Percentiles rank a stretch among this genome's conserved stretches.
These are phyloP conservation scores for Paramisgurnus dabryanus DNA, from an alignment of 2,113 vertebrate species.

Conservation along the genomic window DNA sequence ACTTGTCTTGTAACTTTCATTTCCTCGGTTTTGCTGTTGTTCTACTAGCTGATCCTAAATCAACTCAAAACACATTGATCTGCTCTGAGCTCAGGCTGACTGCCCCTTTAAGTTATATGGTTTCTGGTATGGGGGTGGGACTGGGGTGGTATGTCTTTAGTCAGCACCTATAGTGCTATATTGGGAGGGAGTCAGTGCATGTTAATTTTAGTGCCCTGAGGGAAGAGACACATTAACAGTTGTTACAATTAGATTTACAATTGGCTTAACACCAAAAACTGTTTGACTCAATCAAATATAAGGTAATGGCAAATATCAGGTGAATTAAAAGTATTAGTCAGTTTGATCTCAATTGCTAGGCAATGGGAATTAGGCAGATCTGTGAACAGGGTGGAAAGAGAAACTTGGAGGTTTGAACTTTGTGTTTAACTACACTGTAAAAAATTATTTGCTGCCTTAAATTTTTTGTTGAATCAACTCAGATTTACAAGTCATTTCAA, in stretches of 20 bases:
- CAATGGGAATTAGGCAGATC: background rate
- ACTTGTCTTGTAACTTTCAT: background rate
- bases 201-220: conserved; percentile 70
- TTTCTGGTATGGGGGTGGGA: conserved; percentile 55
- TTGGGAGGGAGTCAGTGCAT: conserved; percentile 57
- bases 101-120: conserved; percentile 50
- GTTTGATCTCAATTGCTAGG: background rate
- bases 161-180: conserved; percentile 67
- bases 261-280: conserved; percentile 1
- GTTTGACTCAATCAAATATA: background rate
- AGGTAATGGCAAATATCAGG: background rate
- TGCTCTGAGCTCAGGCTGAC: conserved; percentile 19
- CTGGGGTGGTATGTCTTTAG: conserved; percentile 64
- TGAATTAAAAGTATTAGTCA: background rate
- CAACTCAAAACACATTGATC: background rate
- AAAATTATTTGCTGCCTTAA: no score
- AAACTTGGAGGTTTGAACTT: background rate
- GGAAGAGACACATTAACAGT: conserved; percentile 51
- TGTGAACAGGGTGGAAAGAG: background rate
- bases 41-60: background rate
- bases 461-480: no score
- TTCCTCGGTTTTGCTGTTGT: conserved; percentile 1
- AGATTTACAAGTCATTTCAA: no score
- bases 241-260: conserved; percentile 28
- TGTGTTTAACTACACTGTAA: no score